Conservation (phyloP, 1,140 invertebrate species). For the Papilio xuthus region DNA sequence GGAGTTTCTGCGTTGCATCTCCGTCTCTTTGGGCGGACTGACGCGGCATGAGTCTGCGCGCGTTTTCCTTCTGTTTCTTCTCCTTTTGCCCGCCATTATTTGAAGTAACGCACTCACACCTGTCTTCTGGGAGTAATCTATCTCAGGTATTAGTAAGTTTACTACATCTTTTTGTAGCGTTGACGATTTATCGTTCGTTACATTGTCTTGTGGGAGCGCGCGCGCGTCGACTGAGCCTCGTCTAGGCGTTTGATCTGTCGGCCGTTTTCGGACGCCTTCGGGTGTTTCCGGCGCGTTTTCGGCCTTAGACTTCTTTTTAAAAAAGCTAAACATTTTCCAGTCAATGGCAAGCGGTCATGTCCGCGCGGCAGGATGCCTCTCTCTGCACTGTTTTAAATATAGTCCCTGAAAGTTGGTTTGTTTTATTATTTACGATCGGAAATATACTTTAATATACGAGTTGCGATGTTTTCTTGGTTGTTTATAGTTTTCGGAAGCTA, state of each 20-base stretch:
- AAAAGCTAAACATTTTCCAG: conserved; percentile 72
- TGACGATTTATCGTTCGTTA: conserved; percentile 59
- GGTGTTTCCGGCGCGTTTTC: conserved; percentile 52
- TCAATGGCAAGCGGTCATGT: conserved; percentile 52
- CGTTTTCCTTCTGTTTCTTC: conserved; percentile 59
- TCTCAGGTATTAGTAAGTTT: conserved; percentile 69
- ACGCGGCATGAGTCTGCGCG: conserved; percentile 54
- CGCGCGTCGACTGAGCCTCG: conserved; percentile 58
- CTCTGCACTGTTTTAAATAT: conserved; percentile 50
- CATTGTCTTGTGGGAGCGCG: conserved; percentile 55
- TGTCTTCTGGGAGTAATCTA: conserved; percentile 65
- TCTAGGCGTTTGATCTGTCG: conserved; percentile 48
- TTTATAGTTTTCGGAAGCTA: conserved; percentile 10
- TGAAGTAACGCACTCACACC: conserved; percentile 66
- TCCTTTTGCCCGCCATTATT: conserved; percentile 69
- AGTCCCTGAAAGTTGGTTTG: conserved; percentile 40
- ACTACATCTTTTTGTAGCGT: conserved; percentile 71
- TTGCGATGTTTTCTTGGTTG: conserved; percentile 39
- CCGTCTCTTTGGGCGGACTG: conserved; percentile 56
- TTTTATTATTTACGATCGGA: conserved; percentile 25
- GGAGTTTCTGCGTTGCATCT: conserved; percentile 53
- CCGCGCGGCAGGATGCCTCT: conserved; percentile 48
- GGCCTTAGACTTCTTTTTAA: conserved; percentile 71
- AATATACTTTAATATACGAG: neutral
- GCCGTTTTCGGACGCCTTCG: conserved; percentile 56